Evolutionary conservation across 2,888 invertebrate species (phyloP).

Genomic region (Lithosia quadra): DNA sequence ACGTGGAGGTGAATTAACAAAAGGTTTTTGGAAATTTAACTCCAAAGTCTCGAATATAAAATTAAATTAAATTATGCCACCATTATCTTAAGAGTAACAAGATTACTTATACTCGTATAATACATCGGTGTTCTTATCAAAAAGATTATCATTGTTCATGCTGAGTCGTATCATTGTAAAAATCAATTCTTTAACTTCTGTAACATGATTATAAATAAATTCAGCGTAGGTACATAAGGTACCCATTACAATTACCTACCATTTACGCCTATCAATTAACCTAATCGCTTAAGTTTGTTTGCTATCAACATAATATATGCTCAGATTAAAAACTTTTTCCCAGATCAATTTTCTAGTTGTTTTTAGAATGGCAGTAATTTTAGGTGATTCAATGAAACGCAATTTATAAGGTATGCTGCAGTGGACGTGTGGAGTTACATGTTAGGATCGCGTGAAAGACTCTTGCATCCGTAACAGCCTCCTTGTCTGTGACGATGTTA

Average conservation of each 20-base stretch:
- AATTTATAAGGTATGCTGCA: too few relatives aligned
- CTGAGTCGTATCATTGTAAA: neutral
- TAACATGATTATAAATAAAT: neutral
- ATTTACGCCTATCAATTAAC: neutral
- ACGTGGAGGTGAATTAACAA: too few relatives aligned
- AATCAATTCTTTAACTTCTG: neutral
- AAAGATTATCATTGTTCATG: neutral
- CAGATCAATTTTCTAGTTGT: too few relatives aligned
- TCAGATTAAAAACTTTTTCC: too few relatives aligned
- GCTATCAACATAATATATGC: neutral
- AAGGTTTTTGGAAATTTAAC: neutral
- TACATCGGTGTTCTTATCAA: neutral
- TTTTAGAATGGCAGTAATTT: too few relatives aligned
- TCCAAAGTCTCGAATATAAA: neutral
- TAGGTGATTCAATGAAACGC: too few relatives aligned
- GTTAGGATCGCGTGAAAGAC: too few relatives aligned
- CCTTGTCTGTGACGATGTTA: too few relatives aligned
- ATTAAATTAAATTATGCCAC: neutral
- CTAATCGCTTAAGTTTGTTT: neutral
- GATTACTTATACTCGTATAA: too few relatives aligned
- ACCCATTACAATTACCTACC: neutral
- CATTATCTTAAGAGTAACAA: neutral
- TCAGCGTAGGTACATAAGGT: neutral
- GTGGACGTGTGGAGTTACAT: too few relatives aligned
- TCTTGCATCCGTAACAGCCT: too few relatives aligned